These are phyloP conservation scores for Camponotus pennsylvanicus DNA, from an alignment of 1,140 invertebrate genomes.

Conservation along the genomic window DNA sequence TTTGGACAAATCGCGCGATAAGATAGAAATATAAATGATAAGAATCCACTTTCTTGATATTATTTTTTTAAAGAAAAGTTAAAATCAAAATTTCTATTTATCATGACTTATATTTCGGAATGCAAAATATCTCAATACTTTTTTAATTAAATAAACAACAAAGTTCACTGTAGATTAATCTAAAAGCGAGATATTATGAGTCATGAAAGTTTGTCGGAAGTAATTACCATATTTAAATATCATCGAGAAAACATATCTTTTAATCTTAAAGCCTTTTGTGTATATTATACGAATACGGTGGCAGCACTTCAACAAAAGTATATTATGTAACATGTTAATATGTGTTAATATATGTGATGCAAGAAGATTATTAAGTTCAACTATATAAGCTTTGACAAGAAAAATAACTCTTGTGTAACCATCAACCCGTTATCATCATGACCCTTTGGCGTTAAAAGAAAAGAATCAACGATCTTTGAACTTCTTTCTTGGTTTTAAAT, in stretches of 20 bases:
- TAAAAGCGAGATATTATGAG: slow-evolving; percentile 1
- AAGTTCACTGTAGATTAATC: neutral
- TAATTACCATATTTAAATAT: slow-evolving; percentile 32
- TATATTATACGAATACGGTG: neutral
- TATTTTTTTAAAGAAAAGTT: neutral
- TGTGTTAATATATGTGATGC: neutral
- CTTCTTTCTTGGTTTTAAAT: neutral
- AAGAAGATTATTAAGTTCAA: neutral
- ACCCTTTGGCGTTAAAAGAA: neutral
- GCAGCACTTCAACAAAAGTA: neutral
- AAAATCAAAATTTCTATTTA: neutral
- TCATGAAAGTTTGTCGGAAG: neutral
- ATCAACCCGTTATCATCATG: neutral
- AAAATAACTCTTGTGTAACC: neutral
- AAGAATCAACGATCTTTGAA: neutral
- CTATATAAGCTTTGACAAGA: neutral
- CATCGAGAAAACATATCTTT: neutral
- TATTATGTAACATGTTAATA: neutral
- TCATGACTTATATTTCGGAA: neutral
- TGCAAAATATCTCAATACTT: neutral
- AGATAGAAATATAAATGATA: neutral
- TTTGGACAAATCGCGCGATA: neutral
- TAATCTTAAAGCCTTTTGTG: neutral
- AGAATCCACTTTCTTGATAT: neutral
- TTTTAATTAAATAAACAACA: neutral